A percentile compares a stretch with the other conserved stretches of the same genome.
phyloP scores from a whole-genome alignment of 1,140 invertebrate species.

The Camponotus vicinus region DNA sequence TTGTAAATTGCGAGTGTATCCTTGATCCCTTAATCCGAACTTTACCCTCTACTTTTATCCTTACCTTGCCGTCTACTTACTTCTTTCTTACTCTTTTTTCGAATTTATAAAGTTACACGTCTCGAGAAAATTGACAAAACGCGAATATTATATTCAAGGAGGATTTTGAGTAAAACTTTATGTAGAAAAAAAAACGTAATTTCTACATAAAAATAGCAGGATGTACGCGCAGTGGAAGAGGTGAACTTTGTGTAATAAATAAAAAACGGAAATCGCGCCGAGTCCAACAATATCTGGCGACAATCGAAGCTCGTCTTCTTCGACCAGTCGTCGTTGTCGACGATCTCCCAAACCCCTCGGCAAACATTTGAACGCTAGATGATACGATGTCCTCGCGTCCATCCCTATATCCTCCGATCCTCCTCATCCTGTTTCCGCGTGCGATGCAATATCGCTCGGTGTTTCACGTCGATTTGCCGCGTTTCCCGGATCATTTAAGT shows the following conservation, averaged over 20 bases:
- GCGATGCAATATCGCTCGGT: conserved; percentile 34
- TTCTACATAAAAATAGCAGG: conserved; percentile 20
- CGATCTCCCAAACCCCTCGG: conserved; percentile 38
- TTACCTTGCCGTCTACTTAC: neutral
- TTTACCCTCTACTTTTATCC: neutral
- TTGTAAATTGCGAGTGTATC: conserved; percentile 4
- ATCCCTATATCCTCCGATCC: neutral
- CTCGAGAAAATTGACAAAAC: neutral
- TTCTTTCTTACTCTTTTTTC: neutral
- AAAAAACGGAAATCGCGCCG: neutral
- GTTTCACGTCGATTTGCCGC: neutral
- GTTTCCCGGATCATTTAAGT: conserved; percentile 60
- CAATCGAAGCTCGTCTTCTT: conserved; percentile 36
- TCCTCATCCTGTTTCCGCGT: conserved; percentile 18
- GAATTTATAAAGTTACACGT: neutral
- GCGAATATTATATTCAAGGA: neutral
- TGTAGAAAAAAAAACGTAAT: neutral
- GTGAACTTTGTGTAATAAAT: conserved; percentile 36
- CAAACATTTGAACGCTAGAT: conserved; percentile 63
- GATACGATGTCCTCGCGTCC: conserved; percentile 24
- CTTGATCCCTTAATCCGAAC: conserved; percentile 12
- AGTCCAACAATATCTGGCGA: conserved; percentile 20
- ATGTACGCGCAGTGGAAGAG: neutral
- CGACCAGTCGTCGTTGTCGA: conserved; percentile 32
- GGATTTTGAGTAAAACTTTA: neutral